These are phyloP conservation scores for Periplaneta americana DNA, from an alignment of 1,140 invertebrate genomes.

Conservation along the genomic window DNA sequence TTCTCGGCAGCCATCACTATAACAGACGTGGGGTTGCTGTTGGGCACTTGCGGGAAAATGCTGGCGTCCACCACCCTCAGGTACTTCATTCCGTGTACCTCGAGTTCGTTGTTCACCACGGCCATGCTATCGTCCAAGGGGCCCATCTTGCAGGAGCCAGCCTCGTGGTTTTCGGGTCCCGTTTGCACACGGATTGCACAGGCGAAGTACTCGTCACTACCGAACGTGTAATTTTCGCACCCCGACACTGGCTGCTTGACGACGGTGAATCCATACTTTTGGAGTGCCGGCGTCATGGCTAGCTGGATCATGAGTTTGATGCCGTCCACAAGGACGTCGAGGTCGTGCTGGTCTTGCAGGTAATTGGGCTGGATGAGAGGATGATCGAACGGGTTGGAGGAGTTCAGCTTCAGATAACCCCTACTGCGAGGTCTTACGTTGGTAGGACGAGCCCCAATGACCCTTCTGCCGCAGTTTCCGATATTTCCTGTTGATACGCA, in stretches of 20 bases:
- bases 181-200: constrained; percentile 28
- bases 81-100: constrained; percentile 13
- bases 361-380: constrained; percentile 66
- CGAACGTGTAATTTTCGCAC: constrained; percentile 40
- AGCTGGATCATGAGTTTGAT: neutral
- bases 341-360: constrained; percentile 44
- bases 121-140: constrained; percentile 19
- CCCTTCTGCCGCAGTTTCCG: constrained; percentile 23
- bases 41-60: neutral
- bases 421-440: constrained; percentile 1
- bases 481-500: constrained; percentile 31
- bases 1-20: constrained; percentile 84
- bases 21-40: constrained; percentile 80
- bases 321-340: constrained; percentile 35
- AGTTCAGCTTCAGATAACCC: constrained; percentile 42
- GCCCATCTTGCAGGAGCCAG: constrained; percentile 33
- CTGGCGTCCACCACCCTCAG: constrained; percentile 16
- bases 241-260: constrained; percentile 46
- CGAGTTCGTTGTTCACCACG: constrained; percentile 34
- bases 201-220: constrained; percentile 28
- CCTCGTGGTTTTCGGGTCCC: constrained; percentile 29
- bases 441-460: constrained; percentile 2
- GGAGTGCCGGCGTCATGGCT: too few species aligned
- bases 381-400: constrained; percentile 48
- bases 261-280: constrained; percentile 59